phyloP scores from a whole-genome alignment of 2,888 invertebrate species.

The Alentia gelatinosa region DNA sequence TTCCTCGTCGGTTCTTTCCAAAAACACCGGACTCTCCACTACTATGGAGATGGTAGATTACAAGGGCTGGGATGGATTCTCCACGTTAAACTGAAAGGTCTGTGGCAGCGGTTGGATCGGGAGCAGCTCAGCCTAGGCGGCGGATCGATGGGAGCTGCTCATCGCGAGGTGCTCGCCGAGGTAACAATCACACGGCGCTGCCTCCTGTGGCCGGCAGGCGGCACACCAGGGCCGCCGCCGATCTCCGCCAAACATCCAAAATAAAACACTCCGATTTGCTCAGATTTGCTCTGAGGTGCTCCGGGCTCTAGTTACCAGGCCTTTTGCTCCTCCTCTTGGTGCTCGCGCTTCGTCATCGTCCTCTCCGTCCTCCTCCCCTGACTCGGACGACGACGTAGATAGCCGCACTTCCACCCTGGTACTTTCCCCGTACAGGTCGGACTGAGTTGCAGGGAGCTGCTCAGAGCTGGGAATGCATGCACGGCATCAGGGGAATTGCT shows the following conservation, averaged over 20 bases:
- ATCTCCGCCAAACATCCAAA: background rate
- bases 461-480: background rate
- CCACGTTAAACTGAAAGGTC: constrained; percentile 5
- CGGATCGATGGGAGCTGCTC: constrained; percentile 49
- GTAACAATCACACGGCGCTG: constrained; percentile 44
- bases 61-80: background rate
- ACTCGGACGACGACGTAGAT: background rate
- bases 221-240: background rate
- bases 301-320: background rate
- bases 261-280: background rate
- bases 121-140: background rate
- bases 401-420: background rate
- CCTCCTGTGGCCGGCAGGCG: background rate
- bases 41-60: constrained; percentile 7
- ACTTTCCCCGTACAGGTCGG: background rate
- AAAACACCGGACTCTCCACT: background rate
- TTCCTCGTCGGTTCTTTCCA: background rate
- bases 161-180: background rate
- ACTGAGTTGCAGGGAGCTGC: background rate
- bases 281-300: background rate
- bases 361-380: background rate
- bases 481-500: background rate
- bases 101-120: background rate
- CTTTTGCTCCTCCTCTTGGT: too few species aligned
- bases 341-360: background rate